Percentiles rank a stretch among this genome's conserved stretches.
phyloP scores from a whole-genome alignment of 2,888 invertebrate species.

The Campoletis raptor region DNA sequence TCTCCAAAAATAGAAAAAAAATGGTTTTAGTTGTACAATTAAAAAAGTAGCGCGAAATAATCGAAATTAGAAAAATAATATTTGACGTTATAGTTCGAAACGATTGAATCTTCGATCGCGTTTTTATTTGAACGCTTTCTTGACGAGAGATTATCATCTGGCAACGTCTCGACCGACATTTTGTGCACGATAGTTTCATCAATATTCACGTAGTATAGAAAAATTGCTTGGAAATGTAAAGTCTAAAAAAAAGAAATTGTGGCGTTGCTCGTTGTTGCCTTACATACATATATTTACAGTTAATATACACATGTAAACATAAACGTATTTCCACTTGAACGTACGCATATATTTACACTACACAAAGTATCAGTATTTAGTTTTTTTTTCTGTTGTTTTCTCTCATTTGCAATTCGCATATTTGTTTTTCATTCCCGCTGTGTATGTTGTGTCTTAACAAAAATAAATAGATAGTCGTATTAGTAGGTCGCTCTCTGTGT shows the following conservation, averaged over 20 bases:
- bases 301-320: neutral
- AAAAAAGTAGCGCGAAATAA: neutral
- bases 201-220: neutral
- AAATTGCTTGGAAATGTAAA: neutral
- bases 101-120: neutral
- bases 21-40: neutral
- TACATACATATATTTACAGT: neutral
- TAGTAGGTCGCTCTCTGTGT: constrained; percentile 12
- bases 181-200: neutral
- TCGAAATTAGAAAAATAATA: neutral
- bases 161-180: neutral
- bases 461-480: constrained; percentile 31
- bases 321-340: neutral
- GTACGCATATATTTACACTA: neutral
- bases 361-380: neutral
- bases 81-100: neutral
- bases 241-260: neutral
- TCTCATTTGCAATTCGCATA: constrained; percentile 44
- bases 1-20: too few species aligned
- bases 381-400: constrained; percentile 29
- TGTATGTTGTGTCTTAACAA: neutral
- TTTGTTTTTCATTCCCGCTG: constrained; percentile 24
- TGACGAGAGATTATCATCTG: neutral
- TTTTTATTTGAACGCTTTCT: neutral
- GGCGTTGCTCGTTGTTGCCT: neutral